Base-by-base conservation (phyloP, 2,888 invertebrate species). In the Piscicola geometra region DNA sequence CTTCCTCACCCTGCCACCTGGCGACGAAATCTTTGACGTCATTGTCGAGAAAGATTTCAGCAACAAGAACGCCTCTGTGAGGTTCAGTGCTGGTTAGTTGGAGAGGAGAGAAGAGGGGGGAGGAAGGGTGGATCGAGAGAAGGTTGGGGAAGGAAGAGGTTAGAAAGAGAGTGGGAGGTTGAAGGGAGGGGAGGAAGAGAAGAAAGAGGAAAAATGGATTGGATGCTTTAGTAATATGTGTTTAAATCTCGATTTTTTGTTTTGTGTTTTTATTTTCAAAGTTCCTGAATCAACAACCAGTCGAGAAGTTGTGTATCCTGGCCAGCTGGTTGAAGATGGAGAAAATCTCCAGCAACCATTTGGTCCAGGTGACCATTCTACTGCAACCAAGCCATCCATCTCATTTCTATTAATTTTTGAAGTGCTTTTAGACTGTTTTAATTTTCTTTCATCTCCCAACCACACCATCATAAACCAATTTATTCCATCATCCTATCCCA, bases 31-130 rank as follows among this genome's bases (percentile, higher is more conserved):
- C 68, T 93, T 99, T 85, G 98, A 98, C 92, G 90, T 91, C 79
- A 90, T 95, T n/a, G 90, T 99, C 75, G 92, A 97, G 83, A 92
- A 93, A 82, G 93, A 94, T 84, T 99, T 98, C 87, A 94, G 94
- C 81, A 91, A 90, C 83, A 88, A 89, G 12, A 93, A 95, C 85
- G 94, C 96, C 91, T 90, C 91, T 79, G 89, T 90, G 28, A 88
- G 99, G 80, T 98, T 97, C 87, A 90, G 92, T 69, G 95, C 98
- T 80, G 90, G 90, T 90, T n/a, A 75, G 71, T 72, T 15, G 41
- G n/a, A n/a, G n/a, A n/a, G 41, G 41, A 41, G 41, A 5, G 5
- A 9, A 15, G 41, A 15, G 41, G 41, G 41, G 3, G 21, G 30
- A 25, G 28, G 64, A 12, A 12, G 64, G 30, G 25, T 64, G 64